Evolutionary conservation across 2,113 vertebrate genomes (phyloP), one percentile per base, ranked within the genome.

Genomic region (Xyliphius kryptos): DNA sequence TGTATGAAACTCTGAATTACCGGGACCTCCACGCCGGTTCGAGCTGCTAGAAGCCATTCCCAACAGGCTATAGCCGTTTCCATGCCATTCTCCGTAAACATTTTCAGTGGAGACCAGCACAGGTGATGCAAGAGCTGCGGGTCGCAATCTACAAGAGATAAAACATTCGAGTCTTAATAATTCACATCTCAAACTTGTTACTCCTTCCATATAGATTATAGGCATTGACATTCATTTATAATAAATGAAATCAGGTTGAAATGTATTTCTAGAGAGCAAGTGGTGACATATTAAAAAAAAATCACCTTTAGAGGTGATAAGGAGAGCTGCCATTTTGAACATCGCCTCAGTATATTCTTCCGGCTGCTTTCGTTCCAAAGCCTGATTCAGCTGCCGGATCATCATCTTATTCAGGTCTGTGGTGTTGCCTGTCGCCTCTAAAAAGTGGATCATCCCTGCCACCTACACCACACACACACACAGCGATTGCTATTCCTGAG

Each of bases 41-140:
- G 91, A 55, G 92, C 95, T 2, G 96, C 96, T 63, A 99, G 87
- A 74, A 99, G 88, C 96, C 96, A 99, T 76, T 99, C 95, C 96
- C 96, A 99, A 86, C 96, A 99, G 49, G 95, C 95, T 32, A 97
- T 89, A 12, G 96, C 91, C 0, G 94, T 91, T 72, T 99, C 94
- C 91, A 98, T 95, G 77, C 95, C 95, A 1, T 93, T 90, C 19
- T 93, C 95, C 0, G 90, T 97, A 63, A 98, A 97, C 96, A 99
- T 95, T 71, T 90, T 93, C 22, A 97, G 86, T 5, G 96, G 94
- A 37, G 90, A 94, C 96, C 96, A 98, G 78, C 96, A 98, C 41
- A 99, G 84, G 69, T 97, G 91, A 77, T 98, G 96, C 54, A 99
- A 85, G 14, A 98, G 95, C 83, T 92, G 94, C 1, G 91, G 89